phyloP scores from a whole-genome alignment of 2,888 invertebrate genomes.

The Pseudolycoriella hygida region DNA sequence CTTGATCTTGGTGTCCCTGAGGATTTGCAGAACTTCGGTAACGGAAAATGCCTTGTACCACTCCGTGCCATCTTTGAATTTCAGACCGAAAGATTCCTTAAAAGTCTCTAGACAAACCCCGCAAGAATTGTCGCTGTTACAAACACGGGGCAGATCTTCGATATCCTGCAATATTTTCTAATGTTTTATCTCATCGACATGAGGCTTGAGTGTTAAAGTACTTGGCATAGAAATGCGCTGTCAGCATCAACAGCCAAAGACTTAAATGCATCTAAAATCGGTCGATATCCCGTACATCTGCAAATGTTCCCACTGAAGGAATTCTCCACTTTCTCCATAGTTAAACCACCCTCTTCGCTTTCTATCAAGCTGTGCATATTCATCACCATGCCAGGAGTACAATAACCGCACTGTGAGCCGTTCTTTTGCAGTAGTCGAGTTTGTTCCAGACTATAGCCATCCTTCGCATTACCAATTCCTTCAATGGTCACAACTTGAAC shows the following conservation, averaged over 20 bases:
- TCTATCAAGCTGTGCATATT: slow-evolving; percentile 33
- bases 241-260: slow-evolving; percentile 43
- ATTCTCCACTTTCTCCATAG: slow-evolving; percentile 50
- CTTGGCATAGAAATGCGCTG: slow-evolving; percentile 7
- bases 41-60: slow-evolving; percentile 41
- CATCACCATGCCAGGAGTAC: slow-evolving; percentile 63
- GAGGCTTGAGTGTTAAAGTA: too few relatives aligned
- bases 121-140: slow-evolving; percentile 10
- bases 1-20: slow-evolving; percentile 26
- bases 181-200: too few relatives aligned
- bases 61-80: slow-evolving; percentile 11
- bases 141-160: slow-evolving; percentile 21
- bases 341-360: slow-evolving; percentile 32
- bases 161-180: slow-evolving; percentile 23
- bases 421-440: slow-evolving; percentile 36
- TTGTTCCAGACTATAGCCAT: slow-evolving; percentile 45
- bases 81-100: too few relatives aligned
- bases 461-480: slow-evolving; percentile 39
- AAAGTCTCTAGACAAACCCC: too few relatives aligned
- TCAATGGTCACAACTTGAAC: slow-evolving; percentile 49
- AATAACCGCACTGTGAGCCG: slow-evolving; percentile 47
- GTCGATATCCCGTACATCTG: slow-evolving; percentile 62
- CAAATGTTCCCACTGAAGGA: slow-evolving; percentile 64
- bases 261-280: slow-evolving; percentile 65
- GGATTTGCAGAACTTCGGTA: slow-evolving; percentile 36